These are phyloP conservation scores for Cancer borealis DNA, from an alignment of 2,888 invertebrate genomes.

Conservation along the genomic window DNA sequence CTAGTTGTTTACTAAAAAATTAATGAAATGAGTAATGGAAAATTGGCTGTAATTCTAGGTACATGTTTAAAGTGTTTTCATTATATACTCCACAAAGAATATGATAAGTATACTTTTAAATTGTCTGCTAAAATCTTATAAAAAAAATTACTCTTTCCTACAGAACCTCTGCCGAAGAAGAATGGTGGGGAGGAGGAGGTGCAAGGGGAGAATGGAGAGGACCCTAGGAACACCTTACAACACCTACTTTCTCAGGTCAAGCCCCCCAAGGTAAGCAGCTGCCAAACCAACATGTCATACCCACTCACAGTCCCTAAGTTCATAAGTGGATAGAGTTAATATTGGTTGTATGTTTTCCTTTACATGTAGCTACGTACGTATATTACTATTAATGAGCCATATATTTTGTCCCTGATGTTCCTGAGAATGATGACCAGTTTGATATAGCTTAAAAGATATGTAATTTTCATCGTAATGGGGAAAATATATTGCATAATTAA, in stretches of 20 bases:
- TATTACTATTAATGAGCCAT: neutral
- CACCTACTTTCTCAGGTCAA: conserved; percentile 88
- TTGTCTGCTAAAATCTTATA: neutral
- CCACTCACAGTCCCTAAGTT: neutral
- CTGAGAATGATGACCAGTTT: neutral
- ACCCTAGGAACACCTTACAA: conserved; percentile 84
- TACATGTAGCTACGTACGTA: neutral
- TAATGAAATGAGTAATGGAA: neutral
- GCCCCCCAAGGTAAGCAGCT: conserved; percentile 85
- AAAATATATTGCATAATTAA: neutral
- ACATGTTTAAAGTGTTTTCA: neutral
- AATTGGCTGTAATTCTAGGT: neutral
- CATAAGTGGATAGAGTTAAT: neutral
- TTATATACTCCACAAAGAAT: neutral
- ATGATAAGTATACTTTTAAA: neutral
- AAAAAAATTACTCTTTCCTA: neutral
- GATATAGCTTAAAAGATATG: neutral
- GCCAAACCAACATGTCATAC: neutral
- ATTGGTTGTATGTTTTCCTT: neutral
- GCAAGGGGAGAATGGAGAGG: conserved; percentile 81
- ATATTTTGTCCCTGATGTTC: too few relatives aligned
- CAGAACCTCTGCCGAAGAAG: conserved; percentile 64
- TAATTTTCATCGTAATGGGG: neutral
- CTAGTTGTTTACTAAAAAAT: neutral
- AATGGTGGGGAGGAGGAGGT: conserved; percentile 82